A percentile compares a stretch with the other conserved stretches of the same genome.
Conservation (phyloP, 1,140 invertebrate genomes). For the Bombus sibiricus region DNA sequence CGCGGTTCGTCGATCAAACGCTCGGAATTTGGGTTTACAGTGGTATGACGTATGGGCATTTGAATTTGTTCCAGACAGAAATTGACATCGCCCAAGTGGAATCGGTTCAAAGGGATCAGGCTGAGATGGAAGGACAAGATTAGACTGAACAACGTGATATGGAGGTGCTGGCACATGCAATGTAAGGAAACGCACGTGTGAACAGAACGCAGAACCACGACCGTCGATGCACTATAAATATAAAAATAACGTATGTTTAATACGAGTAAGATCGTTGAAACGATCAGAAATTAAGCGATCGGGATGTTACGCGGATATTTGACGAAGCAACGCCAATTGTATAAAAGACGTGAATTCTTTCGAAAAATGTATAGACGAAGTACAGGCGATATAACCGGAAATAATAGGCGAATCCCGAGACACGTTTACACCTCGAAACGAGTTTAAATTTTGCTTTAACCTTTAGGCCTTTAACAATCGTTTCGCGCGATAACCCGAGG, state of each 20-base stretch:
- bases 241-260: neutral
- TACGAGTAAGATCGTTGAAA: too few species aligned
- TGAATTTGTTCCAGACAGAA: slow-evolving; percentile 92
- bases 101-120: slow-evolving; percentile 98
- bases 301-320: too few species aligned
- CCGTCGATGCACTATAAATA: too few species aligned
- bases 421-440: neutral
- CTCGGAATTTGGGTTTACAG: slow-evolving; percentile 14
- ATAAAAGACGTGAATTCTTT: too few species aligned
- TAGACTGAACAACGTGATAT: slow-evolving; percentile 99
- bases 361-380: neutral
- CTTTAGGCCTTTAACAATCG: slow-evolving; percentile 23
- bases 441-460: slow-evolving; percentile 24
- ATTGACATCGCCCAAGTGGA: slow-evolving; percentile 99
- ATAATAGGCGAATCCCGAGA: neutral
- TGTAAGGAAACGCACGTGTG: slow-evolving; percentile 87
- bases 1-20: neutral
- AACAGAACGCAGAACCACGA: neutral
- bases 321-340: too few species aligned
- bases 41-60: slow-evolving; percentile 70
- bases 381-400: slow-evolving; percentile 9
- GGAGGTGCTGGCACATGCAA: slow-evolving; percentile 99
- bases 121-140: slow-evolving; percentile 99
- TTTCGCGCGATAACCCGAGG: slow-evolving; percentile 22
- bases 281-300: neutral